Evolutionary conservation across 2,113 vertebrate species (phyloP), one percentile per base, ranked within the genome.

Genomic region (Corythaeola cristata): DNA sequence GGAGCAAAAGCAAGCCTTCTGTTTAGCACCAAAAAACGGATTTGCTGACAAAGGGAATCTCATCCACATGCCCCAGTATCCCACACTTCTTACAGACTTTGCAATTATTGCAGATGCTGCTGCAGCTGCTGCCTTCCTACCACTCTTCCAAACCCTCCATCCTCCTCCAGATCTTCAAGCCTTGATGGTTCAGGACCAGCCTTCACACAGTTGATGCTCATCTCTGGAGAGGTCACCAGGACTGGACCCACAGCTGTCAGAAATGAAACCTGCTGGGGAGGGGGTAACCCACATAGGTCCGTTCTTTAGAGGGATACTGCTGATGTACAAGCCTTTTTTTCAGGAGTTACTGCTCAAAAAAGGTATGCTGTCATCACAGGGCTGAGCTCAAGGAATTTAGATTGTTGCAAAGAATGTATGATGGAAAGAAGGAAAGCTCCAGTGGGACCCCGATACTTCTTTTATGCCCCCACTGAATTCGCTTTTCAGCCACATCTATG

Each of bases 231-330:
- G 5, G 19, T 15, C 11, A 26, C 35, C 21, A 66, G 15, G 4
- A 33, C 56, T 28, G 44, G 28, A 37, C 23, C 22, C 49, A 44
- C 17, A 47, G 10, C 9, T 75, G 17, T 20, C 45, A 55, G 44
- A 45, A 68, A 28, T 0, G 0, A 63, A 50, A 52, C 2, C 27
- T 41, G 6, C 27, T 72, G 30, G 28, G 22, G 4, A 73, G 10
- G 4, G 19, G 21, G 53, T 32, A 56, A 69, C 20, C 19, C 66
- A 50, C 2, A 1, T 3, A 8, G 11, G 11, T 64, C 45, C 49
- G 18, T 16, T 64, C 39, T 80, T 55, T 8, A 56, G 23, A 33
- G 17, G 4, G 50, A 39, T 11, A 14, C 1, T 80, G 50, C 14
- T 64, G 35, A 49, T 27, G 28, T 12, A 53, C 1, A 1, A 69